Evolutionary conservation across 2,797 vertebrate genomes (phyloP), one percentile per base, ranked within the genome.

Genomic region (Cephalopachus bancanus): DNA sequence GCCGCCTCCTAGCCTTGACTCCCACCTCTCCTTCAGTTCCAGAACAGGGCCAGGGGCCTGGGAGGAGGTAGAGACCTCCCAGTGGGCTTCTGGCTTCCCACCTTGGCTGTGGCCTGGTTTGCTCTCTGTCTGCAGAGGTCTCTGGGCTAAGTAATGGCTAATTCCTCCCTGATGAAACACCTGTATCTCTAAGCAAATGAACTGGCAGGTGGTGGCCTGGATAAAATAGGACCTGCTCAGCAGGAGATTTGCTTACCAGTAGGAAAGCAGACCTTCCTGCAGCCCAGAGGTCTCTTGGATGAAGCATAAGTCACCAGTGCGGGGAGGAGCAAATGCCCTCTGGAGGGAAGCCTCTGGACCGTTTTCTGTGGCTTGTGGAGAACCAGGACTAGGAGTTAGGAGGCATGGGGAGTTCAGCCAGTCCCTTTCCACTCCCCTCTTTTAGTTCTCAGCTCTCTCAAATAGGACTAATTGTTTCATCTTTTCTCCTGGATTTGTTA

Each of bases 211-310:
- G 98, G 94, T 7, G 8, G 84, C 91, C 85, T 0, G 4, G 95
- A 97, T 97, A 94, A 96, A 97, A 96, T 92, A 93, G 81, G 90
- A 94, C 96, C 98, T n/a, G 95, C 94, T 95, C 94, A 72, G 94
- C 12, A 3, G 94, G 97, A 94, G 92, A 96, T 97, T 96, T 97
- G 97, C 97, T 97, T 93, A 93, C 90, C 89, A 81, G 51, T 72
- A 0, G 2, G 69, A 83, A 97, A 83, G 92, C 69, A 79, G 83
- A 90, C 89, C 85, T 20, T 89, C 80, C 78, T 7, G 84, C 44
- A 62, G 76, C 85, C 30, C 1, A 12, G 65, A 86, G 75, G 67
- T 89, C 60, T 75, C 51, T 26, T 0, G 5, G 33, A 92, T 14
- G 80, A 49, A 57, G 83, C 59, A 80, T 80, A 89, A 90, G 95